phyloP scores from a whole-genome alignment of 1,140 invertebrate species.

The Agrypnia vestita region DNA sequence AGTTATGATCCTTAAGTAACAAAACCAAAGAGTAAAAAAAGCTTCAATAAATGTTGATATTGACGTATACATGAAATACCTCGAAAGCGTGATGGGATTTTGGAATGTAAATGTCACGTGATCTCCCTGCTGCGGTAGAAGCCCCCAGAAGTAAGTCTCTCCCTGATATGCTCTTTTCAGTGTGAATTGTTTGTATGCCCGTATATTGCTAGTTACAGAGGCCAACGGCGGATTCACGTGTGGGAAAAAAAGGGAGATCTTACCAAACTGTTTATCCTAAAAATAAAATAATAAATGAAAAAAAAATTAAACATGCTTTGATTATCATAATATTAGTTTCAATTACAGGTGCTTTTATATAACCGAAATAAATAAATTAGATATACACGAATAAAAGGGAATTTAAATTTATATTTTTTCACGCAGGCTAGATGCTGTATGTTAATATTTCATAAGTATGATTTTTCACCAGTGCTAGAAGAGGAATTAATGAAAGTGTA shows the following conservation, averaged over 20 bases:
- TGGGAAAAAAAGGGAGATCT: constrained; percentile 86
- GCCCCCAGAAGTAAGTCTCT: constrained; percentile 94
- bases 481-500: no score
- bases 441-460: no score
- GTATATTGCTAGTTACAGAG: constrained; percentile 83
- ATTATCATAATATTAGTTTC: no score
- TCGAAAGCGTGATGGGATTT: constrained; percentile 83
- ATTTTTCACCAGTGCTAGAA: no score
- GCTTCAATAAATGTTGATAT: constrained; percentile 24
- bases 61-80: constrained; percentile 72
- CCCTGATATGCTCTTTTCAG: constrained; percentile 90
- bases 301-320: constrained; percentile 14
- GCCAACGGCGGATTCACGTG: constrained; percentile 89
- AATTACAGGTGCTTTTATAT: no score
- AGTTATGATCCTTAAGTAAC: no score
- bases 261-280: constrained; percentile 94
- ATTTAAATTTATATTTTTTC: no score
- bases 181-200: constrained; percentile 88
- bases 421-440: no score
- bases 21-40: constrained; percentile 2
- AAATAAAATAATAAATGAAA: constrained; percentile 53
- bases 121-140: constrained; percentile 89
- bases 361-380: no score
- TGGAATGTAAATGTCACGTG: constrained; percentile 87
- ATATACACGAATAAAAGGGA: no score